Conservation (phyloP, 2,113 vertebrate genomes). For the Calidris pugnax region DNA sequence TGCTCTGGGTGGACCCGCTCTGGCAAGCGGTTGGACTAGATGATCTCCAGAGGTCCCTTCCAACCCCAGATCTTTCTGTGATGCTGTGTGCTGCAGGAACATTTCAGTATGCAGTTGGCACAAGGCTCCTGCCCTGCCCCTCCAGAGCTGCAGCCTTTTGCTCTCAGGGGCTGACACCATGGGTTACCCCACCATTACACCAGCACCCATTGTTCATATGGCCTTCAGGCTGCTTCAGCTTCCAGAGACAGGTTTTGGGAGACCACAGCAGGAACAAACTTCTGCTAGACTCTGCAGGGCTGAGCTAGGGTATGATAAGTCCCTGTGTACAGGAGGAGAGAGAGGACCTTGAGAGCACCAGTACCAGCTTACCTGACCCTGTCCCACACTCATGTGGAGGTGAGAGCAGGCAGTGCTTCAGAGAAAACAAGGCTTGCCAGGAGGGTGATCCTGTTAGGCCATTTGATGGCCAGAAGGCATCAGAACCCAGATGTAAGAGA, state of each 20-base stretch:
- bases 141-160: neutral
- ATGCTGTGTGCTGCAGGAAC: neutral
- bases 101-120: neutral
- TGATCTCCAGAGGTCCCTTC: too few species aligned
- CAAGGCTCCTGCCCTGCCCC: neutral
- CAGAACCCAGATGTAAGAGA: neutral
- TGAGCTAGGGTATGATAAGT: neutral
- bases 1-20: too few species aligned
- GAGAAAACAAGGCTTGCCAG: neutral
- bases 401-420: neutral
- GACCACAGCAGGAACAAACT: neutral
- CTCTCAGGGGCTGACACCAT: neutral
- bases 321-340: fast-evolving
- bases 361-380: neutral
- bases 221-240: neutral
- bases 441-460: neutral
- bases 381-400: neutral
- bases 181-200: neutral
- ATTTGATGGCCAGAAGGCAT: neutral
- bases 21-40: too few species aligned
- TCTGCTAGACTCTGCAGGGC: neutral
- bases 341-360: neutral
- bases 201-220: neutral
- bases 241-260: neutral
- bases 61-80: too few species aligned